phyloP scores from a whole-genome alignment of 1,140 invertebrate genomes.

The Sesamia nonagrioides region DNA sequence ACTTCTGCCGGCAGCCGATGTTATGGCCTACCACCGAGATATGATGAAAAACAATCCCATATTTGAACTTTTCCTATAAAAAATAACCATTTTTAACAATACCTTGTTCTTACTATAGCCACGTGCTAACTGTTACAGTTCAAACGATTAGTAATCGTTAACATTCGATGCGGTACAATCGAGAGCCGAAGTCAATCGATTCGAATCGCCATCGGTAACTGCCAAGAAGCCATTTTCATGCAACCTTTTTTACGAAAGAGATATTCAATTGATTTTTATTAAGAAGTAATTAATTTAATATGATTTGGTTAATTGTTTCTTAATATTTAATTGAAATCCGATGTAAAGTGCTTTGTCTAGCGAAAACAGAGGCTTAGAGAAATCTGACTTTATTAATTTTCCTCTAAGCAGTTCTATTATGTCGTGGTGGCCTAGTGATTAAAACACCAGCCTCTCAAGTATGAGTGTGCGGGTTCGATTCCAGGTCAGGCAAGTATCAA shows the following conservation, averaged over 20 bases:
- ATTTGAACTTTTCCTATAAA: neutral
- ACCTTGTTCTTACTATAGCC: neutral
- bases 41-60: too few species aligned
- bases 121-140: slow-evolving; percentile 14
- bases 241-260: slow-evolving; percentile 7
- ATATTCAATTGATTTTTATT: neutral
- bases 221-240: neutral
- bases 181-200: neutral
- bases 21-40: too few species aligned
- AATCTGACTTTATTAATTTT: too few species aligned
- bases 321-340: neutral
- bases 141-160: slow-evolving; percentile 5
- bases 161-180: slow-evolving; percentile 7
- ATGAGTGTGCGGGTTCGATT: too few species aligned
- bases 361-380: neutral
- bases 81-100: neutral
- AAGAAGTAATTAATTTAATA: slow-evolving; percentile 9
- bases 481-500: too few species aligned
- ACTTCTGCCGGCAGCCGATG: too few species aligned
- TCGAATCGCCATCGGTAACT: neutral
- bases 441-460: too few species aligned
- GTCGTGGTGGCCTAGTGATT: too few species aligned
- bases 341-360: neutral
- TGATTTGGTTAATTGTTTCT: neutral
- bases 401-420: too few species aligned